A percentile compares a stretch with the other conserved stretches of the same genome.
Conservation (phyloP, 2,113 vertebrate genomes). For the Delphinapterus leucas region DNA sequence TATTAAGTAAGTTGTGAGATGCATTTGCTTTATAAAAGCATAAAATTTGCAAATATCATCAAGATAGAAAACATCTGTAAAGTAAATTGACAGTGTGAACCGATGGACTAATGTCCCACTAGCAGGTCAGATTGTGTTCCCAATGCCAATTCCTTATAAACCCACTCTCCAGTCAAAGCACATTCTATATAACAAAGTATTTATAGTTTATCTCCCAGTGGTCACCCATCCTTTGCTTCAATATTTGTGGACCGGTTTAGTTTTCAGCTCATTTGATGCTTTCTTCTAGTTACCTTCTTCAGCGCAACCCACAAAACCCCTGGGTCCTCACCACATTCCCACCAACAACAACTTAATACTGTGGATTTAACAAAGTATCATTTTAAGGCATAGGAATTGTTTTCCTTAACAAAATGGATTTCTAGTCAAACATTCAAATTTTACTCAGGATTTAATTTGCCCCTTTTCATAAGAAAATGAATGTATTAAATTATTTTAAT, state of each 20-base stretch:
- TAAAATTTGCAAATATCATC: background rate
- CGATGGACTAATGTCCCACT: accelerated
- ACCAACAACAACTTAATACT: background rate
- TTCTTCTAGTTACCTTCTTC: background rate
- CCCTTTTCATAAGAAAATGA: background rate
- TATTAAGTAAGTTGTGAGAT: background rate
- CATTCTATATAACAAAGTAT: background rate
- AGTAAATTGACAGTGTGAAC: background rate
- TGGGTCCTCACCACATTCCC: accelerated
- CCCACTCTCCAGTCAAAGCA: background rate
- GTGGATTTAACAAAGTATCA: background rate
- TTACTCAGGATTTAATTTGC: background rate
- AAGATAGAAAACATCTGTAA: background rate
- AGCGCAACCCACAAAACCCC: background rate
- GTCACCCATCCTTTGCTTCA: too few relatives aligned
- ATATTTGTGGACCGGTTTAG: background rate
- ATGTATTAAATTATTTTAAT: background rate
- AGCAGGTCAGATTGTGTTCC: accelerated
- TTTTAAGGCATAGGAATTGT: background rate
- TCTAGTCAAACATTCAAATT: background rate
- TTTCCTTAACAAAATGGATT: background rate
- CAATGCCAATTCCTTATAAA: too few relatives aligned
- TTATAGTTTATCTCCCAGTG: too few relatives aligned
- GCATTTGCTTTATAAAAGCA: background rate
- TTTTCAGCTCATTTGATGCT: background rate